Evolutionary conservation across 2,888 invertebrate species (phyloP).

Genomic region (Chalcosyrphus nemorum): DNA sequence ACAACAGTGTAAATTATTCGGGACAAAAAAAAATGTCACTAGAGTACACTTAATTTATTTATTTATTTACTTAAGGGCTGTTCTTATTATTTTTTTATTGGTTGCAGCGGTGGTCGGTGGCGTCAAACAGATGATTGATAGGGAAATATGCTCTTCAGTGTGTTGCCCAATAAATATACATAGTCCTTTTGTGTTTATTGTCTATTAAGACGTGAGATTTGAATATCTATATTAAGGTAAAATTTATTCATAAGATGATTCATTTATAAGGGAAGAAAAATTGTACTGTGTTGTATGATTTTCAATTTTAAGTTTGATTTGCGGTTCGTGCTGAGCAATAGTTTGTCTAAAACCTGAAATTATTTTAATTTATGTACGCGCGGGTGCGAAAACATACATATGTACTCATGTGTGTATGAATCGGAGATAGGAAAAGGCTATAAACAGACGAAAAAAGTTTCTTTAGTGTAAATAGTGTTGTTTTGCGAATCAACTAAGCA

Average conservation of each 20-base stretch:
- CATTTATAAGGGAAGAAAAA: neutral
- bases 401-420: too few relatives aligned
- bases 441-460: too few relatives aligned
- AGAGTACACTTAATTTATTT: slow-evolving; percentile 15
- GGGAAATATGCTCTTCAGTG: neutral
- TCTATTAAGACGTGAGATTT: neutral
- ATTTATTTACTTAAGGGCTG: slow-evolving; percentile 12
- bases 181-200: neutral
- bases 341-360: neutral
- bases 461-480: too few relatives aligned
- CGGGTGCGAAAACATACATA: too few relatives aligned
- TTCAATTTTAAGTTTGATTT: neutral
- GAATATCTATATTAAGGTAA: neutral
- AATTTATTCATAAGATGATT: neutral
- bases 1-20: slow-evolving; percentile 19
- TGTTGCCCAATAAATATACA: neutral
- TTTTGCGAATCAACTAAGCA: too few relatives aligned
- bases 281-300: neutral
- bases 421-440: too few relatives aligned
- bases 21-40: slow-evolving; percentile 7
- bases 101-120: neutral
- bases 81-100: neutral
- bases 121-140: neutral
- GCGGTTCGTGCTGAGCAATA: neutral
- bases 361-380: neutral